phyloP scores from a whole-genome alignment of 2,797 vertebrate genomes.

The Bradypus variegatus region DNA sequence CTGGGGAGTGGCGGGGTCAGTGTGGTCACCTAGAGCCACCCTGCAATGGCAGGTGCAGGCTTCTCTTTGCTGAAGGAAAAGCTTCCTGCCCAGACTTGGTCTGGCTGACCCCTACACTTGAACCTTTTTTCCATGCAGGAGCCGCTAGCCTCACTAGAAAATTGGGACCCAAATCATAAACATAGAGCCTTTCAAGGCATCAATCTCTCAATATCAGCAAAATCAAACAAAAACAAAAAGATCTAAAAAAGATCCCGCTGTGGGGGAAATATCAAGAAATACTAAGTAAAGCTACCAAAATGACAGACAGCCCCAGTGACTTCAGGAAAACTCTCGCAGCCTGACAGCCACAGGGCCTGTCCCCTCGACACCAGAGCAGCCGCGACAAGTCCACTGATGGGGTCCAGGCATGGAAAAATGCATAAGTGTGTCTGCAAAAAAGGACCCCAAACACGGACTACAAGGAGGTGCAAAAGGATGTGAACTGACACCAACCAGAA shows the following conservation, averaged over 20 bases:
- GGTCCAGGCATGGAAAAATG: not conserved
- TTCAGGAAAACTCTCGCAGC: not conserved
- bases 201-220: not conserved
- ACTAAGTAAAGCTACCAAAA: constrained; percentile 19
- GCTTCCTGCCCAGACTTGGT: not conserved
- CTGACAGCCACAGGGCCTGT: not conserved
- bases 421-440: not conserved
- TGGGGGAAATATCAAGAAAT: not conserved
- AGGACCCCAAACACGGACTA: not conserved
- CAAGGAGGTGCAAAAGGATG: not conserved
- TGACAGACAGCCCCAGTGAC: not conserved
- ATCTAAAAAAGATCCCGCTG: not conserved
- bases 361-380: not conserved
- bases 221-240: not conserved
- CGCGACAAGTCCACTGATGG: not conserved
- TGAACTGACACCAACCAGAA: not conserved
- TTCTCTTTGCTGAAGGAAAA: constrained; percentile 34
- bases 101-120: not conserved
- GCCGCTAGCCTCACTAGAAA: not conserved
- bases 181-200: not conserved
- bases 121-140: not conserved
- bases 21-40: not conserved
- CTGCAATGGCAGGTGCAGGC: not conserved
- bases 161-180: not conserved
- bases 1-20: too few relatives aligned